Evolutionary conservation across 2,113 vertebrate genomes (phyloP).

Genomic region (Pangasianodon hypophthalmus): DNA sequence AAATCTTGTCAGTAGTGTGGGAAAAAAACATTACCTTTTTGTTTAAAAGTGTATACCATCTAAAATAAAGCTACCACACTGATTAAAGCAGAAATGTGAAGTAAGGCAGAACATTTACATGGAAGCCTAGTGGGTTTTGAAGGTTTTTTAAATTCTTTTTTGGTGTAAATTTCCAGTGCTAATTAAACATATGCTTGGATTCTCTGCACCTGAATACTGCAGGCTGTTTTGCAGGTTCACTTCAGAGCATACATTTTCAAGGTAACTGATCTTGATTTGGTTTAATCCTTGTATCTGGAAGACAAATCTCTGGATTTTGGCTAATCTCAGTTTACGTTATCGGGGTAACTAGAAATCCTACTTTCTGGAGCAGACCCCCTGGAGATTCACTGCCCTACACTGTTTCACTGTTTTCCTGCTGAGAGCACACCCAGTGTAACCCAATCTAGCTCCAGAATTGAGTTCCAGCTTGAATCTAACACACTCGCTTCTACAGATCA

Average conservation of each 20-base stretch:
- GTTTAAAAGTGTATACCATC: background rate
- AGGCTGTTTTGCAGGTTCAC: background rate
- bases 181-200: background rate
- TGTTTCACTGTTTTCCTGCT: background rate
- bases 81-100: background rate
- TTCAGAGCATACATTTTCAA: background rate
- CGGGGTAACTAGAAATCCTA: background rate
- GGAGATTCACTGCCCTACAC: background rate
- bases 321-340: background rate
- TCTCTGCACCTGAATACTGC: background rate
- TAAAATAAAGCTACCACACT: background rate
- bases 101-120: background rate
- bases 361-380: slow-evolving; percentile 6
- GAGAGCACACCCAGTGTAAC: background rate
- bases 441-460: background rate
- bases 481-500: background rate
- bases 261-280: background rate
- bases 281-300: background rate
- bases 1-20: too few relatives aligned
- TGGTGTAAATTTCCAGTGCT: background rate
- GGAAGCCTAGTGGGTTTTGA: background rate
- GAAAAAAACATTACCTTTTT: background rate
- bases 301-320: background rate
- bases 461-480: background rate
- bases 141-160: background rate